Conservation (phyloP, 2,113 vertebrate species). For the Leuciscus idus region DNA sequence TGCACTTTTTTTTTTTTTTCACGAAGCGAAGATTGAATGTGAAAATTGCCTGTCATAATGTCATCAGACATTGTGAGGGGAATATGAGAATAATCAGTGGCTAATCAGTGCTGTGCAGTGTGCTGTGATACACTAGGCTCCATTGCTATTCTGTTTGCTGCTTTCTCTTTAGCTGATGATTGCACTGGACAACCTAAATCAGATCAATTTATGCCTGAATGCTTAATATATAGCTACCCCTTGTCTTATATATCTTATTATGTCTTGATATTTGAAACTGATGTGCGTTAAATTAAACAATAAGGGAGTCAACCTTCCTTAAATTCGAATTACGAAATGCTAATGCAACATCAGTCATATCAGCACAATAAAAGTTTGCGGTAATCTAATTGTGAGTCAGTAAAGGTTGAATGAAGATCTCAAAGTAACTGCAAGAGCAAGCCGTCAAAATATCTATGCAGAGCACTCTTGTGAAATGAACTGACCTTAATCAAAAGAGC, state of each 20-base stretch:
- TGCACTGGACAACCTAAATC: conserved; percentile 77
- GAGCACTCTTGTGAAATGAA: conserved; percentile 61
- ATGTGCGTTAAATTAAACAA: conserved; percentile 73
- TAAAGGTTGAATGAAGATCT: conserved; percentile 66
- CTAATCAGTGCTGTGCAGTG: conserved; percentile 72
- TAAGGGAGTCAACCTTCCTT: conserved; percentile 68
- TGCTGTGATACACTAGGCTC: conserved; percentile 63
- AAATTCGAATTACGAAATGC: conserved; percentile 65
- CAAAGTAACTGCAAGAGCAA: conserved; percentile 62
- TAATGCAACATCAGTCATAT: conserved; percentile 69
- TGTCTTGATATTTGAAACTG: conserved; percentile 71
- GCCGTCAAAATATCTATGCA: conserved; percentile 70
- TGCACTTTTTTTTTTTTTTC: conserved; percentile 60
- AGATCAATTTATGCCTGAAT: conserved; percentile 71
- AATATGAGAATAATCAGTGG: conserved; percentile 76
- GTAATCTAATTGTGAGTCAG: conserved; percentile 55
- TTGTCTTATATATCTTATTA: conserved; percentile 72
- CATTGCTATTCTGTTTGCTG: conserved; percentile 72
- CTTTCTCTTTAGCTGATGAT: conserved; percentile 71
- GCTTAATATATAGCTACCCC: conserved; percentile 71
- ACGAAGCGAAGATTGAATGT: conserved; percentile 67
- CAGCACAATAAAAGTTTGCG: conserved; percentile 20
- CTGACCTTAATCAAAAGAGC: conserved; percentile 75
- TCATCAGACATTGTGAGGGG: conserved; percentile 72
- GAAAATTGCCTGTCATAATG: conserved; percentile 76